Base-by-base conservation (phyloP, 2,797 vertebrate genomes). In the Limosa lapponica region DNA sequence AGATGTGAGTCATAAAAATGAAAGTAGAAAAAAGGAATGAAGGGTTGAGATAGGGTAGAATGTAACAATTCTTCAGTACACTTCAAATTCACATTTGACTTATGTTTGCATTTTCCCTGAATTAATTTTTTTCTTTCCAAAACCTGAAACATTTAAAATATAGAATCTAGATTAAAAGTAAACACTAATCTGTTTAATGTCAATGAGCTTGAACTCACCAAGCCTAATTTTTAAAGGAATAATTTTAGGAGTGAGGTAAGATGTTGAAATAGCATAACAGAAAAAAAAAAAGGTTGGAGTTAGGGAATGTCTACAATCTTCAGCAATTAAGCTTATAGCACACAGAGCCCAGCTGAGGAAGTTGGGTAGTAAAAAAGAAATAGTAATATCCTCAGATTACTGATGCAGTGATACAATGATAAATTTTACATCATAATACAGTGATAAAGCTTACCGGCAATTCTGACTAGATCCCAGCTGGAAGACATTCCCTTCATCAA, bases 391-490 rank as follows among this genome's bases (percentile, higher is more conserved):
- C 34, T 74, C 74, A 95, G 75, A 94, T 92, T 92, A 89, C 51
- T 65, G 69, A 79, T 74, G 55, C 39, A 87, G 51, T 81, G 59
- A 89, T 87, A 83, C 17, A 95, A 71, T 85, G 77, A 89, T 61
- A 94, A 93, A 95, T 93, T 90, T 96, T 94, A 78, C 87, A 94
- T 89, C 72, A 93, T 70, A 89, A 87, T 91, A 51, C 34, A 8
- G 13, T 73, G 58, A 88, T 72, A 81, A 96, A 96, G 41, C 93
- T 96, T 97, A 90, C 81, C 39, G 41, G 79, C 43, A 91, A 87
- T 94, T 95, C 85, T 96, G 87, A 95, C 69, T 93, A 51, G 16
- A 87, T 86, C 92, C 91, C 97, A 97, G 95, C 88, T 97, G 97
- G 94, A 96, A 97, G 90, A 95, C 61, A 90, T 88, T 95, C 79